Conservation (phyloP, 1,140 invertebrate genomes). For the Teleogryllus occipitalis region DNA sequence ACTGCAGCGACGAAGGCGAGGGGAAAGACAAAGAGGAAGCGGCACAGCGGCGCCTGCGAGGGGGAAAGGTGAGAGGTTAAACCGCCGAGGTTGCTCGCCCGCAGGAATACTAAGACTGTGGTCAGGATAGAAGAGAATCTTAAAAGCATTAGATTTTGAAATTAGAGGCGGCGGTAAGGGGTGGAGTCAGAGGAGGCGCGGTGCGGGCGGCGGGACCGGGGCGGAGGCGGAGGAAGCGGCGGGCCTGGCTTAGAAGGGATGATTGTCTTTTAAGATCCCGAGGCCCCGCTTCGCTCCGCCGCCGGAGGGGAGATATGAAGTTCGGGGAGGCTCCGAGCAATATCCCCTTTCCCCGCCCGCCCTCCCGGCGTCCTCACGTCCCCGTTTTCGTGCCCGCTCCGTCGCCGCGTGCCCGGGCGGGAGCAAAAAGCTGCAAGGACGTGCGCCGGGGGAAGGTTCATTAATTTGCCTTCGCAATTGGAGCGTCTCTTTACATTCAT, state of each 20-base stretch:
- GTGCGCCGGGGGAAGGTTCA: background rate
- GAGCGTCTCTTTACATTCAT: background rate
- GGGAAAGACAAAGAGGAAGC: no score
- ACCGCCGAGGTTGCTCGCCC: background rate
- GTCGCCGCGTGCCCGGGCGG: no score
- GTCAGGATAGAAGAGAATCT: background rate
- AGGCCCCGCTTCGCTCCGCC: no score
- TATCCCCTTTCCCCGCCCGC: background rate
- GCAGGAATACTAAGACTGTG: background rate
- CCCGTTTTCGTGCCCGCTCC: background rate
- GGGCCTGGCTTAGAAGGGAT: background rate
- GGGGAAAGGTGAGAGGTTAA: background rate
- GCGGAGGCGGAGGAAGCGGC: no score
- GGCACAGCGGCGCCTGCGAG: background rate
- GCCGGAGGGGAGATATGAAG: background rate
- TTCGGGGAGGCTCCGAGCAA: background rate
- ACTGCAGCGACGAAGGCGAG: no score
- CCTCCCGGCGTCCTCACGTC: background rate
- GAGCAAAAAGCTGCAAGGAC: background rate
- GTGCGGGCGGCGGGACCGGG: no score
- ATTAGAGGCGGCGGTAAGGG: background rate
- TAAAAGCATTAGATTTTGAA: slow-evolving; percentile 2
- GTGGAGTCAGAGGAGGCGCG: background rate
- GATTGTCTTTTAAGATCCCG: background rate
- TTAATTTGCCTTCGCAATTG: background rate